These are phyloP conservation scores for Calephelis virginiensis DNA, from an alignment of 1,140 invertebrate species.

Conservation along the genomic window DNA sequence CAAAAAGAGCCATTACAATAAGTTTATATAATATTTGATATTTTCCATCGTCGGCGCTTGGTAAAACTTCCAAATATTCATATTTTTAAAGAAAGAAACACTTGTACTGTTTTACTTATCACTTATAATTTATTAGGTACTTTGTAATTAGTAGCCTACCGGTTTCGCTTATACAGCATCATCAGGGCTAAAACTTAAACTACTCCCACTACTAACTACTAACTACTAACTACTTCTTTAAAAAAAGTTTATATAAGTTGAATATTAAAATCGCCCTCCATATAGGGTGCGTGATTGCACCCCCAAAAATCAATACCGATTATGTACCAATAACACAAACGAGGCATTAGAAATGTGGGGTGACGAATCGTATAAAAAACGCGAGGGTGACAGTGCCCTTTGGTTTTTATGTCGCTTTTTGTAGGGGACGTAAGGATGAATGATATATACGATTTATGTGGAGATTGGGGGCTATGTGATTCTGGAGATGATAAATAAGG, in stretches of 20 bases:
- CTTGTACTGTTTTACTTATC: too few species aligned
- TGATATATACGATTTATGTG: conserved; percentile 23
- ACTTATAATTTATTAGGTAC: too few species aligned
- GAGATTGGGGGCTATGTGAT: conserved; percentile 26
- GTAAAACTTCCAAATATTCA: too few species aligned
- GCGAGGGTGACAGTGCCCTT: conserved; percentile 37
- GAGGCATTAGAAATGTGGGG: conserved; percentile 41
- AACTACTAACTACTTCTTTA: too few species aligned
- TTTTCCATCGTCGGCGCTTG: too few species aligned
- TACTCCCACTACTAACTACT: too few species aligned
- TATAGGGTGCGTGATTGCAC: neutral
- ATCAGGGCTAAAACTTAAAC: too few species aligned
- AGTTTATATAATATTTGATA: too few species aligned
- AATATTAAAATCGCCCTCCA: conserved; percentile 7
- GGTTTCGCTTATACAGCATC: too few species aligned
- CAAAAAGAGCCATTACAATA: too few species aligned
- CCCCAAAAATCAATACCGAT: conserved; percentile 42
- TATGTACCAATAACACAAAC: conserved; percentile 48
- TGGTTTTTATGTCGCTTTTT: conserved; percentile 42
- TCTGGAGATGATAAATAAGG: conserved; percentile 3
- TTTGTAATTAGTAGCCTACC: too few species aligned
- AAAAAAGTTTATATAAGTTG: neutral
- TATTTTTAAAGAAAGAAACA: too few species aligned
- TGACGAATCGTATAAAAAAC: conserved; percentile 42
- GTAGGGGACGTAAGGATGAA: conserved; percentile 30